Evolutionary conservation across 2,888 invertebrate species (phyloP).

Genomic region (Xylota segnis): DNA sequence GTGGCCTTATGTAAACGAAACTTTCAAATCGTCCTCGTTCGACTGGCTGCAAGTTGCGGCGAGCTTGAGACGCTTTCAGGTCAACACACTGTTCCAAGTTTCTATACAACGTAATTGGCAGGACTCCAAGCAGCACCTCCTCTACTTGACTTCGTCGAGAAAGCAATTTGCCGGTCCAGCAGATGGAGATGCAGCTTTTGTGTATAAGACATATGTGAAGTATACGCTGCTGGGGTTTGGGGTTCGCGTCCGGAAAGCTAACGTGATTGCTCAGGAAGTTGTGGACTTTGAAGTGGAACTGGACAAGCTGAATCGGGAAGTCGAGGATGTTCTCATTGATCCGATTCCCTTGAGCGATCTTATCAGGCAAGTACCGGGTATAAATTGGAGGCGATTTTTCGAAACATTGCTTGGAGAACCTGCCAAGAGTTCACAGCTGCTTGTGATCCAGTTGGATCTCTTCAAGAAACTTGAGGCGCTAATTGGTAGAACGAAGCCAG

Average conservation of each 20-base stretch:
- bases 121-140: conserved; percentile 79
- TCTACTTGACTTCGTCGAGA: conserved; percentile 79
- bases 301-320: conserved; percentile 68
- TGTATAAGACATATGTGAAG: conserved; percentile 81
- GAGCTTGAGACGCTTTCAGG: conserved; percentile 80
- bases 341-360: conserved; percentile 79
- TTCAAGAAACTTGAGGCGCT: conserved; percentile 77
- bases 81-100: conserved; percentile 79
- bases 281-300: conserved; percentile 80
- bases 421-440: conserved; percentile 74
- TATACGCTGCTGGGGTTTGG: conserved; percentile 80
- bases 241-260: conserved; percentile 80
- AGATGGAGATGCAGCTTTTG: conserved; percentile 78
- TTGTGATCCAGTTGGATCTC: conserved; percentile 80
- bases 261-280: conserved; percentile 79
- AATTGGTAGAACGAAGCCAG: conserved; percentile 63
- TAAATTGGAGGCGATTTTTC: conserved; percentile 79
- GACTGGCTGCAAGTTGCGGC: conserved; percentile 80
- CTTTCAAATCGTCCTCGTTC: conserved; percentile 73
- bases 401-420: conserved; percentile 77
- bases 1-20: conserved; percentile 80
- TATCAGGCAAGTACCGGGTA: conserved; percentile 76
- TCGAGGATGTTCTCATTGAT: conserved; percentile 78
- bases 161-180: conserved; percentile 44
- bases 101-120: conserved; percentile 82